Evolutionary conservation across 92 coral and sea anemone species (phyloP).

Genomic region (Siderastrea siderea): DNA sequence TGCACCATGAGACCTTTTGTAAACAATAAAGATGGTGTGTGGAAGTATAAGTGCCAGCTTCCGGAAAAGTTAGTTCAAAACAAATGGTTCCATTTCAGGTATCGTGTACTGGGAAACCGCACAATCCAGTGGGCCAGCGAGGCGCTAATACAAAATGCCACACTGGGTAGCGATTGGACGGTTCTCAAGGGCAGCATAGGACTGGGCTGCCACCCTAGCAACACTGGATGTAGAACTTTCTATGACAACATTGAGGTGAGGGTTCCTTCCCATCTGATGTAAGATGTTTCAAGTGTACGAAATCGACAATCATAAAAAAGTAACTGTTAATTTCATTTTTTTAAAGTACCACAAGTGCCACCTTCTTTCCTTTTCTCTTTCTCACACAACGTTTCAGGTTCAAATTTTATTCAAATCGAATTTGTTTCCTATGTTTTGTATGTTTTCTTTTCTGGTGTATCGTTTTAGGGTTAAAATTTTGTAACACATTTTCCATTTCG

Average conservation of each 20-base stretch:
- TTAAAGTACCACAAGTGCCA: too few species aligned
- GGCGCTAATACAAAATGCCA: slow-evolving; percentile 62
- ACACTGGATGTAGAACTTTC: slow-evolving; percentile 72
- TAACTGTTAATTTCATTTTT: too few species aligned
- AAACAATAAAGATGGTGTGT: slow-evolving; percentile 66
- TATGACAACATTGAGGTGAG: slow-evolving; percentile 84
- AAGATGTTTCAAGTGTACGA: too few species aligned
- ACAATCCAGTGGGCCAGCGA: slow-evolving; percentile 81
- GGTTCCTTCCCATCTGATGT: background rate
- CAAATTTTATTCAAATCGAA: too few species aligned
- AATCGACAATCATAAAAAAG: too few species aligned
- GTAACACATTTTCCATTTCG: too few species aligned
- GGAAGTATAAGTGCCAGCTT: slow-evolving; percentile 69
- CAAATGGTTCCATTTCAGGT: slow-evolving; percentile 79
- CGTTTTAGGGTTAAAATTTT: too few species aligned
- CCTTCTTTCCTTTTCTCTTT: too few species aligned
- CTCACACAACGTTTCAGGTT: too few species aligned
- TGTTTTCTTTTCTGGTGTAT: too few species aligned
- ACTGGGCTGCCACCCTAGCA: slow-evolving; percentile 72
- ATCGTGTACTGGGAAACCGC: slow-evolving; percentile 69
- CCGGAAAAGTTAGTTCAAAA: slow-evolving; percentile 49
- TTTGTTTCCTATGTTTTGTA: too few species aligned
- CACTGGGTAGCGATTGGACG: slow-evolving; percentile 71
- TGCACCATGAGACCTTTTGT: slow-evolving; percentile 86
- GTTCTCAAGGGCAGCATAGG: slow-evolving; percentile 75